Evolutionary conservation across 2,888 invertebrate species (phyloP), one percentile per base, ranked within the genome.

Genomic region (Melieria picta): DNA sequence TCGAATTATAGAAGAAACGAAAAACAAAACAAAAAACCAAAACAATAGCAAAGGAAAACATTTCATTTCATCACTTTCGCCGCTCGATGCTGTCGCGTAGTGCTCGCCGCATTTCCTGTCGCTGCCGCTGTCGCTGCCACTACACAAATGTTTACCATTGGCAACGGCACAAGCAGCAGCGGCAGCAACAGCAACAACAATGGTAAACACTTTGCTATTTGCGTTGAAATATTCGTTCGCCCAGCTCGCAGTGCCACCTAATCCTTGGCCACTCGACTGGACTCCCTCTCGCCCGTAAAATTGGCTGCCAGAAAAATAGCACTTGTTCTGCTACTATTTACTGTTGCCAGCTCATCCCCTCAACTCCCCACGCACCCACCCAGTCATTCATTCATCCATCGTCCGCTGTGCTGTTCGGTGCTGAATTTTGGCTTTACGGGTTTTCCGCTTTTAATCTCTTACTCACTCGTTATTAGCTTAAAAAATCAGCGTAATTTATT

Each of bases 401-500:
- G 30, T 64, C 43, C 13, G 47, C 57, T 72, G 64, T 58, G 13
- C 13, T 57, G 45, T 46, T 47, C 5, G 58, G 30, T 58, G 13
- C 61, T 47, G 45, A 47, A 5, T 67, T 47, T 61, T 42, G 52
- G n/a, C 43, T 11, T 10, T n/a, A 30, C 50, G 11, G 43, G 11
- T 50, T 52, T 10, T 43, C 13, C 57, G 57, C 42, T 66, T 66
- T 66, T 66, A 66, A 58, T 66, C 48, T 47, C 57, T 67, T 69
- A 58, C 58, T 69, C 69, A 72, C 71, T 74, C 71, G 65, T 72
- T 67, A 66, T 72, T 73, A 67, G 72, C 72, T 73, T 70, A 56
- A 57, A 63, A 75, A 69, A 73, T 75, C 72, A 72, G 73, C 57
- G 58, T 77, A 73, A 74, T 77, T 76, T 76, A 65, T 74, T 71